Base-by-base conservation (phyloP, 2,888 invertebrate genomes). In the Cantharis flavilabris region DNA sequence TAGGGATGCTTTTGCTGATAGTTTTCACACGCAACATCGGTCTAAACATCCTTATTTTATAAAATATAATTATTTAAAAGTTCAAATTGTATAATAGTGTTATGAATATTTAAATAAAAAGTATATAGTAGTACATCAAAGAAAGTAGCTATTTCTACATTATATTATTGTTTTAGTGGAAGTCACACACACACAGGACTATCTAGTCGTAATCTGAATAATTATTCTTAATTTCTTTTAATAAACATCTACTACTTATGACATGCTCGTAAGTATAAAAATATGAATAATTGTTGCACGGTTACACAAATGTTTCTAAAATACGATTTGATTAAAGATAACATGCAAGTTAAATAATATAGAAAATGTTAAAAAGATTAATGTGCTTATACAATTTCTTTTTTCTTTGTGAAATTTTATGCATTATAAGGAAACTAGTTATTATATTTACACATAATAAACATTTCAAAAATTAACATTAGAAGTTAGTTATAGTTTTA, bases 1-100 rank as follows among this genome's bases (percentile, higher is more conserved):
- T 69, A 62, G 85, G 84, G 86, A 85, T 77, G 69, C 73, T 71
- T 76, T 72, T 77, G 77, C 77, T 79, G 82, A 83, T 84, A 83
- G 82, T 81, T 81, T 83, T 82, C 83, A 81, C 83, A 82, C 81
- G 82, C 77, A 82, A 83, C 80, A 76, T 74, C 71, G 75, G 71
- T 75, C 71, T 49, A 71, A 75, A 75, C 71, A 75, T 65, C 26
- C 69, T 73, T 69, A 76, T 77, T 77, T 75, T 71, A 71, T 63
- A 65, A 74, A 77, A 77, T 71, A 70, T 74, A 72, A 72, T 67
- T 67, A 67, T 67, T 67, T 69, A 69, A 72, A 67, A 70, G 71
- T 71, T 71, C 70, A 70, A 64, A 63, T 67, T 67, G 49, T 49
- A 49, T 49, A n/a, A 49, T 49, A 7, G n/a, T 49, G 49, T 49